Conservation (phyloP, 1,140 invertebrate species). For the Ditylenchus dipsaci region DNA sequence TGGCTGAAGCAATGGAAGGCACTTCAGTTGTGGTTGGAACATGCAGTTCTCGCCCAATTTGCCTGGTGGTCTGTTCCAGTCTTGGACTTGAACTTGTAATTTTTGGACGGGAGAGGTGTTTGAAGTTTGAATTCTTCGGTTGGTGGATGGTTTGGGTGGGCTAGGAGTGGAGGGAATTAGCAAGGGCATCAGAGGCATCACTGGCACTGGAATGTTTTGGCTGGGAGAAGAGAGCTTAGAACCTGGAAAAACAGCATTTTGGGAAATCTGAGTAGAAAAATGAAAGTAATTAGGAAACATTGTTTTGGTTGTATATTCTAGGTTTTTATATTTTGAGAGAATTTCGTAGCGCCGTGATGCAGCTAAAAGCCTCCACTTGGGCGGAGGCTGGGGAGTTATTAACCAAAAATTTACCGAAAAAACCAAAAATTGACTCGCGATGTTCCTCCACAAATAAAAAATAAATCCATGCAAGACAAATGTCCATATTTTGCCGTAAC, state of each 20-base stretch:
- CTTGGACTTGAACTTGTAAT: neutral
- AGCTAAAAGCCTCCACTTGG: no score
- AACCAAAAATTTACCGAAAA: no score
- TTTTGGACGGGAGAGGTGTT: neutral
- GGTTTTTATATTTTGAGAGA: no score
- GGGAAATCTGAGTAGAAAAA: no score
- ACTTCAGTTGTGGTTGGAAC: neutral
- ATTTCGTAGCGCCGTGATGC: no score
- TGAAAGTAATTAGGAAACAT: no score
- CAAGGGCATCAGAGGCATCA: constrained; percentile 1
- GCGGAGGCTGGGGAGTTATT: no score
- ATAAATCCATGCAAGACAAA: no score
- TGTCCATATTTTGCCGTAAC: no score
- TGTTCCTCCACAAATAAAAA: no score
- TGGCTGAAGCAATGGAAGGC: neutral
- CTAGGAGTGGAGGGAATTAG: neutral
- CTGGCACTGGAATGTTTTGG: constrained; percentile 10
- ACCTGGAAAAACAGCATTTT: neutral
- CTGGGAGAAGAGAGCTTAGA: neutral
- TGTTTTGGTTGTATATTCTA: no score
- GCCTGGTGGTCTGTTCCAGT: neutral
- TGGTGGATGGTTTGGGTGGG: neutral
- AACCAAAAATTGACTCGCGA: no score
- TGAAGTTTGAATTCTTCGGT: neutral
- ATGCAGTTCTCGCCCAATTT: neutral